Evolutionary conservation across 1,140 invertebrate species (phyloP).

Genomic region (Bombus consobrinus): DNA sequence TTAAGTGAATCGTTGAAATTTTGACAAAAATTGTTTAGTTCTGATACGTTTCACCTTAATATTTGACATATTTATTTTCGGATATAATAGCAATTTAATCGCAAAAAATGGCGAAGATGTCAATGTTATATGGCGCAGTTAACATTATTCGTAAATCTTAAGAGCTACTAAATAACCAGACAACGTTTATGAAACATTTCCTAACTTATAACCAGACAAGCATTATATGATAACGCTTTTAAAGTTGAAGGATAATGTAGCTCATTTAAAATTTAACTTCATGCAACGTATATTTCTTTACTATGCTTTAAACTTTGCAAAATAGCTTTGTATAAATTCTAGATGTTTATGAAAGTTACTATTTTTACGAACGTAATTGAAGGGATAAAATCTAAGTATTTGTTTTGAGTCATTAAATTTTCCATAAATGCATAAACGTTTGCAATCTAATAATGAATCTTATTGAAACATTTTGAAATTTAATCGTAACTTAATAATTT

Average conservation of each 20-base stretch:
- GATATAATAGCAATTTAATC: background rate
- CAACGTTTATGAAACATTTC: background rate
- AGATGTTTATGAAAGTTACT: background rate
- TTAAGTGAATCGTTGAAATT: background rate
- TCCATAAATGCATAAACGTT: background rate
- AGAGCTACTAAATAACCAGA: background rate
- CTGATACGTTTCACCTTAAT: background rate
- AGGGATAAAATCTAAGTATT: too few relatives aligned
- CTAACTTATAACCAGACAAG: background rate
- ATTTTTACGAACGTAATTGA: background rate
- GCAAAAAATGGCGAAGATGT: too few relatives aligned
- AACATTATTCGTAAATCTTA: background rate
- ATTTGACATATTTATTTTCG: background rate
- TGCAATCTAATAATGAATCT: background rate
- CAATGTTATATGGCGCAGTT: background rate
- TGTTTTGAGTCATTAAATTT: background rate
- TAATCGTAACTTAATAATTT: too few relatives aligned
- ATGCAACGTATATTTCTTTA: background rate
- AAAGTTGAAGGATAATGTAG: slow-evolving; percentile 12
- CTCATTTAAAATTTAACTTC: too few relatives aligned
- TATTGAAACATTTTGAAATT: too few relatives aligned
- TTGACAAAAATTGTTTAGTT: background rate
- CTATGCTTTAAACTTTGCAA: background rate
- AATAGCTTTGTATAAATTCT: background rate
- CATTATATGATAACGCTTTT: background rate